A percentile compares a stretch with the other conserved stretches of the same genome.
These are phyloP conservation scores for Mellilla xanthometata DNA, from an alignment of 2,888 invertebrate genomes.

Conservation along the genomic window DNA sequence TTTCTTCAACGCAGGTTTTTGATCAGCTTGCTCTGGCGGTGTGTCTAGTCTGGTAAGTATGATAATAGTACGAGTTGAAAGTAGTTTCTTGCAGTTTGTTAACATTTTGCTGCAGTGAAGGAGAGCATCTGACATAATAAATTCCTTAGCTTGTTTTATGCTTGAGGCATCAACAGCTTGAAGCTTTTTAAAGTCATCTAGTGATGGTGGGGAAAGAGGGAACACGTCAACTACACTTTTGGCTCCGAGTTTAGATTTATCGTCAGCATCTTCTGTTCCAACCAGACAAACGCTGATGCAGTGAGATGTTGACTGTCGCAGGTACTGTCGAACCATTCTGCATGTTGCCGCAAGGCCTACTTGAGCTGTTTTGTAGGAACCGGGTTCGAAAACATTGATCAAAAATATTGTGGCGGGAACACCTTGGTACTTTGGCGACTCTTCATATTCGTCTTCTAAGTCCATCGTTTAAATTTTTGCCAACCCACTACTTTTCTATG, in stretches of 20 bases:
- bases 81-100: conserved; percentile 76
- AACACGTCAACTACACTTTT: conserved; percentile 62
- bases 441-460: conserved; percentile 64
- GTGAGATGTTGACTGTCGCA: conserved; percentile 54
- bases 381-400: conserved; percentile 57
- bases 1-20: conserved; percentile 80
- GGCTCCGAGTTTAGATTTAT: conserved; percentile 50
- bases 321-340: conserved; percentile 55
- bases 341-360: conserved; percentile 59
- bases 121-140: conserved; percentile 74
- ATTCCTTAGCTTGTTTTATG: conserved; percentile 52
- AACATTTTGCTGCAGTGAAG: conserved; percentile 82
- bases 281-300: conserved; percentile 63
- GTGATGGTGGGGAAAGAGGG: conserved; percentile 53
- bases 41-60: conserved; percentile 60
- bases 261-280: conserved; percentile 54
- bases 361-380: conserved; percentile 38
- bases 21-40: conserved; percentile 56
- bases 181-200: conserved; percentile 60
- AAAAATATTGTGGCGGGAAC: conserved; percentile 66
- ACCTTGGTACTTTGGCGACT: conserved; percentile 53
- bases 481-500: too few relatives aligned
- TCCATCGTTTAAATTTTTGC: conserved; percentile 56
- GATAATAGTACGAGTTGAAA: conserved; percentile 75
- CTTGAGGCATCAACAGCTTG: conserved; percentile 41